These are phyloP conservation scores for Melopsittacus undulatus DNA, from an alignment of 2,797 vertebrate genomes.

Conservation along the genomic window DNA sequence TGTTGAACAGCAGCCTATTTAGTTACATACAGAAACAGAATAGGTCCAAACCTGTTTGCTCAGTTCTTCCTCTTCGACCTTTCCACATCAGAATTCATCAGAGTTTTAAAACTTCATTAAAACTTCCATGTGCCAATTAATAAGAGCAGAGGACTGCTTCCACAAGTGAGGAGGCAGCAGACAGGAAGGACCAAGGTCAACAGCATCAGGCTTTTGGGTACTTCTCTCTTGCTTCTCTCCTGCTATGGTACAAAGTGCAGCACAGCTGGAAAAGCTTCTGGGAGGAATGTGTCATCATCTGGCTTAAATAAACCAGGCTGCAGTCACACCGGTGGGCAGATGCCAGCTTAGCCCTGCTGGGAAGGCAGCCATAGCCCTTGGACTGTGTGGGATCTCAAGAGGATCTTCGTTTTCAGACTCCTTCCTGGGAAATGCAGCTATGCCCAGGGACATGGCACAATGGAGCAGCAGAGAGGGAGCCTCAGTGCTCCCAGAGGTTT, in stretches of 20 bases:
- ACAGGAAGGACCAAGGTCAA: not conserved
- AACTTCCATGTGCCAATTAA: not conserved
- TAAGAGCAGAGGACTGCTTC: not conserved
- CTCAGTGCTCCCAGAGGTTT: not conserved
- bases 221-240: not conserved
- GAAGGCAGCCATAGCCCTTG: not conserved
- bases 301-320: not conserved
- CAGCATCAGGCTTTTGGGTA: not conserved
- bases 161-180: not conserved
- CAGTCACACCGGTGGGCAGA: not conserved
- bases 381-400: not conserved
- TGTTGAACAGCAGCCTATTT: not conserved
- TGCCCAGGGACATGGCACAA: not conserved
- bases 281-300: not conserved
- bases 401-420: not conserved
- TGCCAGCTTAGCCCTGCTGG: not conserved
- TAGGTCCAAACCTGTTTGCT: not conserved
- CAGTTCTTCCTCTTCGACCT: not conserved
- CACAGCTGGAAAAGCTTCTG: not conserved
- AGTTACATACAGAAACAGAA: not conserved
- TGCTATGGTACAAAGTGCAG: not conserved
- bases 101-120: not conserved
- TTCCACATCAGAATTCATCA: not conserved
- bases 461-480: not conserved
- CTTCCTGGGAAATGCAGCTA: not conserved